phyloP scores from a whole-genome alignment of 2,797 vertebrate species.

The Crotalus adamanteus region DNA sequence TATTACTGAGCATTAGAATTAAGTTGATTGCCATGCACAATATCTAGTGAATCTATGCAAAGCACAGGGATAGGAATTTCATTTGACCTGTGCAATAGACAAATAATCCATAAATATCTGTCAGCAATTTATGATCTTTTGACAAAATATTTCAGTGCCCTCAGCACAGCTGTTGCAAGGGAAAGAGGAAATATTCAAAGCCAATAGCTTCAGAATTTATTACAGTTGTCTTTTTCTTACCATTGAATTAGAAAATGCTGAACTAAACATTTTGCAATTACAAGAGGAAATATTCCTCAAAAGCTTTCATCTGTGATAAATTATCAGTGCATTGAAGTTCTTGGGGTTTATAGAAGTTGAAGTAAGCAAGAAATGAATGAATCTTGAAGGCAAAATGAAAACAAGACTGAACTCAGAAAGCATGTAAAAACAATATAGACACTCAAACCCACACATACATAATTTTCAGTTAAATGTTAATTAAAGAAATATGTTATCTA shows the following conservation, averaged over 20 bases:
- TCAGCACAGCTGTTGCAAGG: conserved; percentile 7
- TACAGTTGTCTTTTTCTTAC: conserved; percentile 12
- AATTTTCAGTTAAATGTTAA: neutral
- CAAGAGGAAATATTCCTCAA: conserved; percentile 5
- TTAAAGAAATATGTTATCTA: neutral
- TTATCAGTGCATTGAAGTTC: neutral
- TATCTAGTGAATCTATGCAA: neutral
- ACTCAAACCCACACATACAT: neutral
- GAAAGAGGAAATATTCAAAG: conserved; percentile 10
- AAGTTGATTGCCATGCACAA: neutral
- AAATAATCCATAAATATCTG: conserved; percentile 23
- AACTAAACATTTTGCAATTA: conserved; percentile 17
- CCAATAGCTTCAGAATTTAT: conserved; percentile 19
- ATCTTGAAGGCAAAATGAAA: neutral
- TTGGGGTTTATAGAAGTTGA: neutral
- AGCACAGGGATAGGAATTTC: neutral
- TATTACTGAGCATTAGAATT: neutral
- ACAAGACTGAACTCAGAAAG: neutral
- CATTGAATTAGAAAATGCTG: conserved; percentile 33
- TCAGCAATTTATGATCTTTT: conserved; percentile 3
- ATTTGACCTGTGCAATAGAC: neutral
- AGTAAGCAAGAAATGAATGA: neutral
- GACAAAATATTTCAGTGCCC: conserved; percentile 16
- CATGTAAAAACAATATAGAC: neutral
- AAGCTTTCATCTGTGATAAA: conserved; percentile 6